A percentile compares a stretch with the other conserved stretches of the same genome.
Conservation (phyloP, 1,140 invertebrate species). For the Oryzaephilus surinamensis region DNA sequence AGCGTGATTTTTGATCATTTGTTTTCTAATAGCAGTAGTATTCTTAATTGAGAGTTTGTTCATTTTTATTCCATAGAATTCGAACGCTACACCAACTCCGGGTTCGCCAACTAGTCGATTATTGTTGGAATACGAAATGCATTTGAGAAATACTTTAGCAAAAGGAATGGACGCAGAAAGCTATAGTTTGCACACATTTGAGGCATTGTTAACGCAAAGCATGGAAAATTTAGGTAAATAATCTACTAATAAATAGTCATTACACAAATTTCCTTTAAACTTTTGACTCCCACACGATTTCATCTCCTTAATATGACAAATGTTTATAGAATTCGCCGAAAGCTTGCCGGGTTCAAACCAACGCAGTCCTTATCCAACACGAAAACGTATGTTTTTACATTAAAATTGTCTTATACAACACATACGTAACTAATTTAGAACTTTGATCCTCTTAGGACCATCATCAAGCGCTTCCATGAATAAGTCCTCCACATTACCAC, state of each 20-base stretch:
- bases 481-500: slow-evolving; percentile 67
- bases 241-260: too few relatives aligned
- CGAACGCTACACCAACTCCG: slow-evolving; percentile 54
- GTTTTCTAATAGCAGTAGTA: neutral
- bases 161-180: slow-evolving; percentile 93
- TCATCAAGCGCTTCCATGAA: slow-evolving; percentile 44
- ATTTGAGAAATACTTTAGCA: slow-evolving; percentile 83
- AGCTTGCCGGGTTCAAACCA: slow-evolving; percentile 70
- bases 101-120: slow-evolving; percentile 78
- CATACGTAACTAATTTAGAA: neutral
- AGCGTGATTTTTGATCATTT: neutral
- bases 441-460: slow-evolving; percentile 23
- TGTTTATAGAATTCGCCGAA: slow-evolving; percentile 66
- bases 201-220: slow-evolving; percentile 82
- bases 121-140: slow-evolving; percentile 89
- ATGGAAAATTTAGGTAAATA: slow-evolving; percentile 92
- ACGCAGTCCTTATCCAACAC: slow-evolving; percentile 68
- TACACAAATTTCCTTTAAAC: too few relatives aligned
- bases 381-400: slow-evolving; percentile 60
- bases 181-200: slow-evolving; percentile 87
- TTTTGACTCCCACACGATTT: neutral
- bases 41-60: neutral
- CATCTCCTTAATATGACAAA: neutral
- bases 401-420: neutral
- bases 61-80: slow-evolving; percentile 29